phyloP scores from a whole-genome alignment of 2,113 vertebrate genomes.

The Benitochromis conjunctus region DNA sequence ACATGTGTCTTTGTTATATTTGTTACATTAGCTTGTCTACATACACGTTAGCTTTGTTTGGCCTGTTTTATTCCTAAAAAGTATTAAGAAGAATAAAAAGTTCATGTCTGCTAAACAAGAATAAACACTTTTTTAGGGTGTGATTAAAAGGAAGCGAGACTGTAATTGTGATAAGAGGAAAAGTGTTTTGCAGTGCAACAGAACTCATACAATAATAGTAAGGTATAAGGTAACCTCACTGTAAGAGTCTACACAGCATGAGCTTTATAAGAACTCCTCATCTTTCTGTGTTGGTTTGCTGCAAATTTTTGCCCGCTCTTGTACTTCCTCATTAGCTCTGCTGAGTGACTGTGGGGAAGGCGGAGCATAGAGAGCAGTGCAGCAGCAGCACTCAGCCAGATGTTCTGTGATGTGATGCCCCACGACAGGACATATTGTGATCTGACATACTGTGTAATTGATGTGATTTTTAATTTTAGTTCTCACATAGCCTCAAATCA shows the following conservation, averaged over 20 bases:
- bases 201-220: not conserved
- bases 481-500: not conserved
- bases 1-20: not conserved
- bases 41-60: not conserved
- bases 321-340: not conserved
- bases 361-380: not conserved
- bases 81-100: not conserved
- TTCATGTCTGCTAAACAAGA: not conserved
- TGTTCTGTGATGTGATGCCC: not conserved
- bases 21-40: not conserved
- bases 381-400: not conserved
- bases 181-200: not conserved
- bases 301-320: not conserved
- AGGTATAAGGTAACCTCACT: not conserved
- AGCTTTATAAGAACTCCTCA: not conserved
- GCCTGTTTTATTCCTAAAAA: not conserved
- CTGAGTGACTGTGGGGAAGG: not conserved
- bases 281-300: not conserved
- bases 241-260: not conserved
- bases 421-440: not conserved
- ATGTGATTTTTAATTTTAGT: not conserved
- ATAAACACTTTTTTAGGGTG: not conserved
- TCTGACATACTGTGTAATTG: not conserved
- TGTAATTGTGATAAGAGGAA: not conserved
- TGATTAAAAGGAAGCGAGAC: not conserved